phyloP scores from a whole-genome alignment of 2,113 vertebrate species.

The Protomyctophum bolini region DNA sequence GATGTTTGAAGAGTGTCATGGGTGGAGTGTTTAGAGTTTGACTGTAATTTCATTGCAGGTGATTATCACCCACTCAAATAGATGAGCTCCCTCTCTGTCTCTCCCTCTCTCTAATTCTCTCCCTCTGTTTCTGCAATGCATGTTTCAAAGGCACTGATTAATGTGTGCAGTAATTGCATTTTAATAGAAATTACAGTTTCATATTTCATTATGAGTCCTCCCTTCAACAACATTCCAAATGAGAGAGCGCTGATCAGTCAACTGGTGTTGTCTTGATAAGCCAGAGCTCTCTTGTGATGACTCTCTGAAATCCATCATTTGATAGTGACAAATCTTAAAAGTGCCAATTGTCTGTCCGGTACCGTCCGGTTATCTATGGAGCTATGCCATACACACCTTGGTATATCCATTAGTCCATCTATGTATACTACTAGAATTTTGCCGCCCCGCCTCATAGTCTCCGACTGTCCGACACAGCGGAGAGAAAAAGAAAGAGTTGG shows the following conservation, averaged over 20 bases:
- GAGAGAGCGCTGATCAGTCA: conserved; percentile 54
- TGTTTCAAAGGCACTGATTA: conserved; percentile 52
- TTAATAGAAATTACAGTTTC: conserved; percentile 65
- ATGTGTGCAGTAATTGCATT: conserved; percentile 60
- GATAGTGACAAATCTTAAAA: conserved; percentile 6
- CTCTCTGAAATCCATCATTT: conserved; percentile 29
- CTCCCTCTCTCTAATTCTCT: background rate
- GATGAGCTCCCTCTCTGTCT: conserved; percentile 45
- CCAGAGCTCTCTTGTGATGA: conserved; percentile 13
- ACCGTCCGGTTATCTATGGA: too few relatives aligned
- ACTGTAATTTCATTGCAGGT: conserved; percentile 37
- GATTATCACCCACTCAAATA: conserved; percentile 53
- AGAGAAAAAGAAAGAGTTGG: too few relatives aligned
- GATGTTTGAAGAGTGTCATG: conserved; percentile 38
- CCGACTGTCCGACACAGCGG: too few relatives aligned
- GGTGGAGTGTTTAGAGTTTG: conserved; percentile 25
- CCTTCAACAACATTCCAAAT: conserved; percentile 45
- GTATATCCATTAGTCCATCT: too few relatives aligned
- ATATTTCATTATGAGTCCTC: conserved; percentile 66
- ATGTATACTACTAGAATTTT: too few relatives aligned
- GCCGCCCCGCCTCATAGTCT: too few relatives aligned
- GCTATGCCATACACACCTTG: too few relatives aligned
- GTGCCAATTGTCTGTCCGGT: background rate
- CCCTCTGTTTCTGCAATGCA: conserved; percentile 19
- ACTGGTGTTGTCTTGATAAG: conserved; percentile 43